phyloP scores from a whole-genome alignment of 2,113 vertebrate species.

The Albula goreensis region DNA sequence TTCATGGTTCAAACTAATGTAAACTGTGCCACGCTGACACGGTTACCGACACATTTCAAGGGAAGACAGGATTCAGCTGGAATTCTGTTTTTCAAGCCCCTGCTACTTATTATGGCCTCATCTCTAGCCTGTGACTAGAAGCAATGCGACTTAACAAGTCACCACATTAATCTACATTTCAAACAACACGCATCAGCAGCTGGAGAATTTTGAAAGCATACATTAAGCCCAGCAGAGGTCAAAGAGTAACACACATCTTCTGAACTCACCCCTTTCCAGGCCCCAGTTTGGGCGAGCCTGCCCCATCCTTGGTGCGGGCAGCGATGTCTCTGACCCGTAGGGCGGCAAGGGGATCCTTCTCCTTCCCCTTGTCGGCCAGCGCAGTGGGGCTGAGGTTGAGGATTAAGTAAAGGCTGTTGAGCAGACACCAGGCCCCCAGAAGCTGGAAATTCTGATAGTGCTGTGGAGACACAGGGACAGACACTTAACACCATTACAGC shows the following conservation, averaged over 20 bases:
- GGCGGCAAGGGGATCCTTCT: slow-evolving; percentile 94
- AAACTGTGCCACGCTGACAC: not conserved
- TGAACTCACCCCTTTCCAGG: slow-evolving; percentile 89
- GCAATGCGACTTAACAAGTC: too few relatives aligned
- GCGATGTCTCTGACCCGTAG: slow-evolving; percentile 92
- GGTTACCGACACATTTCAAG: not conserved
- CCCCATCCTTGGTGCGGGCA: slow-evolving; percentile 89
- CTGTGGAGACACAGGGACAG: slow-evolving; percentile 51
- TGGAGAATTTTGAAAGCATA: not conserved
- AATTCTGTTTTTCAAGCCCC: too few relatives aligned
- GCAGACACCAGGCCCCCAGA: slow-evolving; percentile 94
- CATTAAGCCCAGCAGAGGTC: not conserved
- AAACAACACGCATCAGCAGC: too few relatives aligned
- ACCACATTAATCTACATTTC: not conserved
- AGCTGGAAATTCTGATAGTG: slow-evolving; percentile 99
- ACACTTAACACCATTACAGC: not conserved
- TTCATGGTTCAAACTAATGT: not conserved
- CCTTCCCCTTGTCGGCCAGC: slow-evolving; percentile 96
- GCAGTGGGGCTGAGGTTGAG: slow-evolving; percentile 93
- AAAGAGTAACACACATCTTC: not conserved
- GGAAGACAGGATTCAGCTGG: not conserved
- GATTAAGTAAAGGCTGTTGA: slow-evolving; percentile 98
- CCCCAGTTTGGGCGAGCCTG: slow-evolving; percentile 93
- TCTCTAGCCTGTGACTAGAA: too few relatives aligned
- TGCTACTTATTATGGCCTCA: too few relatives aligned